Evolutionary conservation across 2,888 invertebrate genomes (phyloP).

Genomic region (Pristionchus maxplancki): DNA sequence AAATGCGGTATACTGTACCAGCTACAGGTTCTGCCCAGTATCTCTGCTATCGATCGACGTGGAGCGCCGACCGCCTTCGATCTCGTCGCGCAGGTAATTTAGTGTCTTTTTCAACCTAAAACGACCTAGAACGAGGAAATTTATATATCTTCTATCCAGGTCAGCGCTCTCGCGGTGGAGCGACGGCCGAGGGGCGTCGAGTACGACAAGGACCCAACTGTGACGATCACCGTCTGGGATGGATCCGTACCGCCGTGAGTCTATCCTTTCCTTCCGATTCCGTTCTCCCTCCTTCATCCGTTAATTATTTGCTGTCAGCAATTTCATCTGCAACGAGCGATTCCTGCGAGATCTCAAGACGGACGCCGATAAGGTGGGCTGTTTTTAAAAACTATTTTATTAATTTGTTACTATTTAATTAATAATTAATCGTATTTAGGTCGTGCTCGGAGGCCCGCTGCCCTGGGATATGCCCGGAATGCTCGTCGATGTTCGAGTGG

Average conservation of each 20-base stretch:
- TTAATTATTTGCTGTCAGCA: neutral
- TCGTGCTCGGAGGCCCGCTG: neutral
- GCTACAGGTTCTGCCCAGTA: neutral
- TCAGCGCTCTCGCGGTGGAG: neutral
- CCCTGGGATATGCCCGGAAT: neutral
- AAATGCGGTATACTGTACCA: neutral
- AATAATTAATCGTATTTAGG: no score
- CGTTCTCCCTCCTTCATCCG: neutral
- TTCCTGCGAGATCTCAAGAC: neutral
- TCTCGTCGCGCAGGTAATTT: neutral
- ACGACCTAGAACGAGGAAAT: neutral
- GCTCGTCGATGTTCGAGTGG: neutral
- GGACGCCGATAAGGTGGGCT: neutral
- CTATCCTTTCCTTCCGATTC: neutral
- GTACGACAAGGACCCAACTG: neutral
- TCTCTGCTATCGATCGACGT: neutral
- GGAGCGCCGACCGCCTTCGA: neutral
- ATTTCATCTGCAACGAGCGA: neutral
- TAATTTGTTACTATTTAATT: neutral
- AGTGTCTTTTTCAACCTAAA: neutral
- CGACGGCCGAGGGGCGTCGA: neutral
- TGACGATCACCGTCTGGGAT: neutral
- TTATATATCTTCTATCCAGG: neutral
- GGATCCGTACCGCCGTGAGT: conserved; percentile 4
- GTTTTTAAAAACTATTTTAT: neutral